Evolutionary conservation across 2,797 vertebrate species (phyloP), one percentile per base, ranked within the genome.

Genomic region (Buceros bicornis): DNA sequence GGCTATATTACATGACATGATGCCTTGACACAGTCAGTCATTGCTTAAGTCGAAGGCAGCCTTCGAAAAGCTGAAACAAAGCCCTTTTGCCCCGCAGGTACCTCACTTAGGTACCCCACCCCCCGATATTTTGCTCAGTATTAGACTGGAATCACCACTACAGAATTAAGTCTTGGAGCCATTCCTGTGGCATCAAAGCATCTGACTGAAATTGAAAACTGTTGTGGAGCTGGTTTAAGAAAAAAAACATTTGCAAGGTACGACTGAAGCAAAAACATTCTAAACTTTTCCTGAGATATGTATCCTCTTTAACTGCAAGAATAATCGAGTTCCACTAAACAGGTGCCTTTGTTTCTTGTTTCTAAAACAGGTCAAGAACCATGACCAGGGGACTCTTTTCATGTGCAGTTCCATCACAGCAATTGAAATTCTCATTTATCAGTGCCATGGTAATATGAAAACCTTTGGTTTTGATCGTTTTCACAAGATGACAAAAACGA

Each of bases 31-130:
- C 40, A 81, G 94, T 61, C 88, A 90, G 80, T 94, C 91, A 70
- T 73, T 35, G 8, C 77, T 89, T 66, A 87, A 95, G 87, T 77
- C 66, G 80, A 82, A 82, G 81, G 54, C 60, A 82, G 61, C 74
- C 83, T 96, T 95, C 96, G 89, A 90, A 92, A 95, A 95, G 26
- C 64, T 87, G 31, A 92, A 95, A 92, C 85, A 70, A 84, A 96
- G 78, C 81, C 89, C 86, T 95, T 87, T 17, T 1, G 5, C 87
- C 89, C 93, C 73, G 88, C 70, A 45, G 86, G 60, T 88, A 8
- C 19, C 37, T 86, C 91, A 43, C 69, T 93, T 90, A 90, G 61
- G 16, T 25, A 6, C 26, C 4, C 29, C 8, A 6, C 18, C 13
- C 13, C 11, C 18, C 9, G 13, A 58, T 89, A 84, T 60, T 94